Percentiles rank a stretch among this genome's conserved stretches.
Evolutionary conservation across 1,140 invertebrate species (phyloP).

Genomic region (Drosophila bifasciata): DNA sequence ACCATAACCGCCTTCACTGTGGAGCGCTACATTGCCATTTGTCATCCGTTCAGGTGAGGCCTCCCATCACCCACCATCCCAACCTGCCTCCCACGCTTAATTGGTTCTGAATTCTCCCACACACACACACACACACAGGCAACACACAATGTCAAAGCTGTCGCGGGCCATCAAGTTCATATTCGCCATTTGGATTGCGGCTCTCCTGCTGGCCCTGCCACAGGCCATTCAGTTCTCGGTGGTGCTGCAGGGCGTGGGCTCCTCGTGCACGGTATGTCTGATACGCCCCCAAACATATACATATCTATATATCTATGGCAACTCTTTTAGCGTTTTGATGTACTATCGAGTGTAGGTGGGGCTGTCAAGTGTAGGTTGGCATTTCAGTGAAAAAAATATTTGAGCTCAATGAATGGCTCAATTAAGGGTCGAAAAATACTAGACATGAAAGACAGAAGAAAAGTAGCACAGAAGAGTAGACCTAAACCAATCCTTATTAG

Average conservation of each 20-base stretch:
- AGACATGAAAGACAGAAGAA: too few relatives aligned
- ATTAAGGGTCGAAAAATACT: not conserved
- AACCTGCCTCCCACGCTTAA: conserved; percentile 23
- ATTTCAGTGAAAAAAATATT: conserved; percentile 10
- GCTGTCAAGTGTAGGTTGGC: too few relatives aligned
- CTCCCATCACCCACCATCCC: not conserved
- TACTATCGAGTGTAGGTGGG: not conserved
- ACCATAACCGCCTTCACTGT: conserved; percentile 95
- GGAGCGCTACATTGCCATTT: conserved; percentile 93
- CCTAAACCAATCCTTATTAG: too few relatives aligned
- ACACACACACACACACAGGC: conserved; percentile 88
- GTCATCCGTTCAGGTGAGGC: conserved; percentile 88
- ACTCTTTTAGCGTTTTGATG: conserved; percentile 3
- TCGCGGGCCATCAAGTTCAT: conserved; percentile 90
- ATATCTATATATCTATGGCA: too few relatives aligned
- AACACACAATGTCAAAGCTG: conserved; percentile 93
- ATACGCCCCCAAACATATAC: not conserved
- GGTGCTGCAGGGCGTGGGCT: conserved; percentile 80
- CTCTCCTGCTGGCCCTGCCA: conserved; percentile 91
- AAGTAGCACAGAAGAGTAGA: too few relatives aligned
- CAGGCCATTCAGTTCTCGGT: conserved; percentile 91
- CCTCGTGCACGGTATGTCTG: conserved; percentile 85
- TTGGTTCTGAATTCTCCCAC: conserved; percentile 35
- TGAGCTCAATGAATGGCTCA: not conserved
- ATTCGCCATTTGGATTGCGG: conserved; percentile 89